Evolutionary conservation across 2,797 vertebrate species (phyloP), one percentile per base, ranked within the genome.

Genomic region (Aeoliscus strigatus): DNA sequence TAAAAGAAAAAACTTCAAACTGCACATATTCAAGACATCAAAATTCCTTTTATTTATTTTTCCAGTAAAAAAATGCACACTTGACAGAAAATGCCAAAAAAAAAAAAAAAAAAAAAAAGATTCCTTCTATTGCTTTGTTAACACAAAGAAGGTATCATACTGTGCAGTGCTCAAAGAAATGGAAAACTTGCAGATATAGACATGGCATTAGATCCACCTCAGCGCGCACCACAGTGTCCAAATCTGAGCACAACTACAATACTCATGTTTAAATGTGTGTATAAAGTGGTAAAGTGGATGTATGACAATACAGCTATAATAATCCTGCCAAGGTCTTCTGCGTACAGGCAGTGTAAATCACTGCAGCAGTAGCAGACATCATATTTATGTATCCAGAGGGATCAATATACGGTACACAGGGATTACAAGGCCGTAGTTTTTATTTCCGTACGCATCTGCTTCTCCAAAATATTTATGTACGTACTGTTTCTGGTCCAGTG

Each of bases 241-340:
- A 35, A 46, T 26, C 30, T 39, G 30, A 36, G 14, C 30, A 18
- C 24, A 32, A 3, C 13, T 0, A 17, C 14, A 62, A 28, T 29
- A 38, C 17, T 38, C 18, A 27, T 25, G 25, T 29, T 21, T n/a
- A 43, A 37, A 42, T 26, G 5, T 15, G 0, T 5, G 1, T n/a
- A 24, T 34, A 39, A 38, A 50, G 30, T 28, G 25, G 5, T 48
- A 23, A 55, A 49, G n/a, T 51, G 4, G 17, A 37, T 54, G 50
- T 50, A 14, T 35, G 27, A 18, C 15, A 18, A 10, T 3, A 49
- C 29, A 45, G 9, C 16, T 41, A 5, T 40, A 47, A 52, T 25
- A 25, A 36, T 29, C 18, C 24, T 18, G 24, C 18, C 17, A 38
- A 5, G 14, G 27, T 18, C 25, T 37, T 14, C 12, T 15, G 10